Evolutionary conservation across 2,113 vertebrate species (phyloP), one percentile per base, ranked within the genome.

Genomic region (Limnothrissa miodon): DNA sequence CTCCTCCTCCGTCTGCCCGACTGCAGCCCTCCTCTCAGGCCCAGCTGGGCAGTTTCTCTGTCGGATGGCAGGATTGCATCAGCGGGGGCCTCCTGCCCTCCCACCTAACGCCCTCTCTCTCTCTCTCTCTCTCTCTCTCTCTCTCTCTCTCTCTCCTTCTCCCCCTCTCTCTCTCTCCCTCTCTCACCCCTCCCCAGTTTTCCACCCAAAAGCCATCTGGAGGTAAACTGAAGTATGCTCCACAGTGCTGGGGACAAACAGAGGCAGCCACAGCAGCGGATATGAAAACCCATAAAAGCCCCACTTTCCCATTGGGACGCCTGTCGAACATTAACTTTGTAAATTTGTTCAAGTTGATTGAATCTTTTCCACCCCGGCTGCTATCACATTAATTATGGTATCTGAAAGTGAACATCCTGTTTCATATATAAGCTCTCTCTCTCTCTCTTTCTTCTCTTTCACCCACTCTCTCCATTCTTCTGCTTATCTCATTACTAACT

Each of bases 11-110:
- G 25, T 8, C 59, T 15, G 10, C 59, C 29, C 59, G 25, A 33
- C 59, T 3, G 25, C 59, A 3, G 36, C 46, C 36, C 78, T 66
- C 45, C 79, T 45, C 78, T 36, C 36, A 46, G 21, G 56, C 45
- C 59, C 84, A 84, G 80, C 84, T 87, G 86, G 89, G 80, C 83
- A 84, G 74, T 89, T 89, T 86, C 82, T 80, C 62, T 46, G 81
- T 74, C 45, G 53, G 78, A 78, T 81, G 84, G 86, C 83, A 83
- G 84, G 85, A 87, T 89, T 90, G 89, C 89, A 89, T 90, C 89
- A 90, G 86, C 85, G n/a, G 78, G 78, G 39, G 45, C 45, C 45
- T 45, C 36, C 44, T 46, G 23, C 13, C 46, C 74, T 78, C 59
- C 44, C 51, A 59, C 84, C 83, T 17, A 80, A 81, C 80, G 48